phyloP scores from a whole-genome alignment of 2,113 vertebrate genomes.

The Cettia cetti region DNA sequence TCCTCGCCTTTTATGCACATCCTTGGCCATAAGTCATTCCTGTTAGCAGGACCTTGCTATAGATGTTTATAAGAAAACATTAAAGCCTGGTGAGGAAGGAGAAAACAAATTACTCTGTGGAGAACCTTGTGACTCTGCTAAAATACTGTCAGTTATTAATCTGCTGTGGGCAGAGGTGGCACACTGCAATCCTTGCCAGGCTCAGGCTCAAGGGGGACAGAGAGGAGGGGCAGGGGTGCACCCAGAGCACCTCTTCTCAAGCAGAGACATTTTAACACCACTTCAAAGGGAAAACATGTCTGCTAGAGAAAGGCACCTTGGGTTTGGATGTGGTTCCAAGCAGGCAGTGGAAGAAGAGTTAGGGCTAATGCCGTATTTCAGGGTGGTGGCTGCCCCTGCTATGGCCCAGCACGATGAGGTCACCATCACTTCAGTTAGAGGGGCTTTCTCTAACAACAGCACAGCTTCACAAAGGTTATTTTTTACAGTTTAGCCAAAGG shows the following conservation, averaged over 20 bases:
- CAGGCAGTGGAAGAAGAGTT: neutral
- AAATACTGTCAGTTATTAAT: constrained; percentile 68
- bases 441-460: constrained; percentile 1
- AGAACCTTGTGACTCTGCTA: constrained; percentile 63
- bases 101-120: constrained; percentile 69
- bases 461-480: constrained; percentile 19
- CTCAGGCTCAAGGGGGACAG: neutral
- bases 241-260: constrained; percentile 46
- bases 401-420: constrained; percentile 8
- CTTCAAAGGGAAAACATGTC: constrained; percentile 51
- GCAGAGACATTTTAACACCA: constrained; percentile 57
- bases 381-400: neutral
- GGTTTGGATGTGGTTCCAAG: constrained; percentile 37
- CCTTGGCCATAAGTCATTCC: constrained; percentile 55
- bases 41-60: constrained; percentile 23
- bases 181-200: constrained; percentile 51
- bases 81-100: constrained; percentile 55
- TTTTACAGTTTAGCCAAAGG: constrained; percentile 29
- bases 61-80: constrained; percentile 64
- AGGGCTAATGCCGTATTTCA: constrained; percentile 14
- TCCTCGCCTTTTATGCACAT: neutral
- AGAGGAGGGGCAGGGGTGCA: constrained; percentile 35
- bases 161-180: constrained; percentile 64
- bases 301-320: constrained; percentile 44
- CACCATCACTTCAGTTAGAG: constrained; percentile 21